Base-by-base conservation (phyloP, 2,113 vertebrate species). In the Parus major region DNA sequence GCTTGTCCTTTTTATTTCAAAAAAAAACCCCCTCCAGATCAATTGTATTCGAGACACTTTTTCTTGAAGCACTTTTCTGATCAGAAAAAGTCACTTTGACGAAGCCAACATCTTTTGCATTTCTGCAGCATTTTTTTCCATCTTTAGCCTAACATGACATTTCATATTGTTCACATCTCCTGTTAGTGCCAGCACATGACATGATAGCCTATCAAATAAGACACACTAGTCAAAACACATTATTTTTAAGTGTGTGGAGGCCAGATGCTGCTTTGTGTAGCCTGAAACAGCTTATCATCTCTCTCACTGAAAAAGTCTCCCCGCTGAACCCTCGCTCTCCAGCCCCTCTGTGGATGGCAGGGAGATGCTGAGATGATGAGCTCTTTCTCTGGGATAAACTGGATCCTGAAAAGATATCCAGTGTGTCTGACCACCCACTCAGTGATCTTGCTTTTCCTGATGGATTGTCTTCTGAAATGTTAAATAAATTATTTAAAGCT, bases 101-200 rank as follows among this genome's bases (percentile, higher is more conserved):
- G 55, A 92, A 91, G 56, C 53, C 87, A 92, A 76, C 61, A 42
- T 82, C 53, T 94, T 96, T 76, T 90, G 65, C 57, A 69, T 91
- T 89, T 95, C 93, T 84, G 66, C 70, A 53, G 53, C 31, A 4
- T 42, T 93, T 83, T 78, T 39, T 83, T 92, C 64, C 61, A 41
- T 95, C 95, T 90, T 94, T 82, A 93, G 78, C 93, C 81, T 72
- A 76, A 90, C 81, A 47, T 82, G 95, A 87, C 87, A 88, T 82
- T 91, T 96, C 86, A 87, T 85, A 91, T 95, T 93, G 93, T 90
- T 87, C 91, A 6, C 90, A 91, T 95, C 92, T 82, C 93, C 82
- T 91, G 94, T 83, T 90, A 82, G 82, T 88, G 90, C 88, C 95
- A 96, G 76, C 93, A 93, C 60, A 79, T 47, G 93, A 83, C 90